Conservation (phyloP, 2,888 invertebrate genomes). For the Meloe dianella region DNA sequence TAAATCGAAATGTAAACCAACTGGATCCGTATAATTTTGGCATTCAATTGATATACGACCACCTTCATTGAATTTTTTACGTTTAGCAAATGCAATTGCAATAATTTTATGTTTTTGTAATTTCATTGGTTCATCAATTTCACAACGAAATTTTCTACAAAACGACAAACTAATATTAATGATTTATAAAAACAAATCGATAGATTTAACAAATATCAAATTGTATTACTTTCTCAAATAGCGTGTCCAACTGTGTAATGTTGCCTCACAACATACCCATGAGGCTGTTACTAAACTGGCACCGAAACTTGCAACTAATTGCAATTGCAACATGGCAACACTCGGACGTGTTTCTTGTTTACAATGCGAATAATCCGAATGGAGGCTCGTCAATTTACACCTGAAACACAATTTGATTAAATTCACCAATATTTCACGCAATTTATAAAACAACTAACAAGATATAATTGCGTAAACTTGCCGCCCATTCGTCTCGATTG, state of each 20-base stretch:
- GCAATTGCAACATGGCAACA: slow-evolving; percentile 80
- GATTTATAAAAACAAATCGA: slow-evolving; percentile 2
- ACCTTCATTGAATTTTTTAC: slow-evolving; percentile 82
- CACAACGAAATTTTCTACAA: slow-evolving; percentile 74
- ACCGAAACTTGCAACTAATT: slow-evolving; percentile 82
- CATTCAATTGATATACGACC: slow-evolving; percentile 88
- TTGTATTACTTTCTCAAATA: slow-evolving; percentile 77
- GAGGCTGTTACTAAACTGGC: slow-evolving; percentile 89
- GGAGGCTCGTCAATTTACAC: slow-evolving; percentile 59
- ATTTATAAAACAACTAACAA: slow-evolving; percentile 69
- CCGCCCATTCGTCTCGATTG: slow-evolving; percentile 76
- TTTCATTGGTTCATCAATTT: slow-evolving; percentile 72
- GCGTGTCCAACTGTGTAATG: slow-evolving; percentile 84
- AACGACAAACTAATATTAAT: slow-evolving; percentile 25
- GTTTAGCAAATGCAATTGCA: slow-evolving; percentile 87
- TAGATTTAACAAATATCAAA: background rate
- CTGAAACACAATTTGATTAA: no score
- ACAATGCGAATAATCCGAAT: slow-evolving; percentile 64
- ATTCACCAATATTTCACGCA: no score
- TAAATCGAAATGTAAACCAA: slow-evolving; percentile 76
- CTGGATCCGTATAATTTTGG: slow-evolving; percentile 89
- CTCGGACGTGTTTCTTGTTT: slow-evolving; percentile 76
- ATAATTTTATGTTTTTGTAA: slow-evolving; percentile 88
- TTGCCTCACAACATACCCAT: slow-evolving; percentile 92
- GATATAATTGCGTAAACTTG: slow-evolving; percentile 77